A percentile compares a stretch with the other conserved stretches of the same genome.
These are phyloP conservation scores for Oryctes rhinoceros DNA, from an alignment of 1,140 invertebrate genomes.

Conservation along the genomic window DNA sequence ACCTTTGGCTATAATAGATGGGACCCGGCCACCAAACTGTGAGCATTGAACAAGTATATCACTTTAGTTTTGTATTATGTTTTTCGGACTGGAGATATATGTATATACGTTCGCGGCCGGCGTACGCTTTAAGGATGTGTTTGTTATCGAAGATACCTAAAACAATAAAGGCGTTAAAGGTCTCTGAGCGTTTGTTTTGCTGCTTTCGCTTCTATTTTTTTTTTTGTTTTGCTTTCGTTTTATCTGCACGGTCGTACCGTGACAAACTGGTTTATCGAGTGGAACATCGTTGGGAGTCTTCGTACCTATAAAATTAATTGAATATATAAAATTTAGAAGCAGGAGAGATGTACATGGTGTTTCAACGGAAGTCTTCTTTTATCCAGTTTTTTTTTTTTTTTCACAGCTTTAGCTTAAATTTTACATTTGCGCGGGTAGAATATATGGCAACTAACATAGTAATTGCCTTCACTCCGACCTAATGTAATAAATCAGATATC, in stretches of 20 bases:
- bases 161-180: conserved; percentile 36
- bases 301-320: neutral
- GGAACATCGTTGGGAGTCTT: neutral
- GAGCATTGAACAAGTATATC: conserved; percentile 41
- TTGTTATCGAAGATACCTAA: conserved; percentile 35
- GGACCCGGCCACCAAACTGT: conserved; percentile 45
- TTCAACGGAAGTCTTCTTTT: too few relatives aligned
- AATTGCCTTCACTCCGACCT: too few relatives aligned
- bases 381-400: too few relatives aligned
- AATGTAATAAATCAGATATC: too few relatives aligned
- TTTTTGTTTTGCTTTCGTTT: neutral
- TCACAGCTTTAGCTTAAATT: too few relatives aligned
- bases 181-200: conserved; percentile 41
- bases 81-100: conserved; percentile 14
- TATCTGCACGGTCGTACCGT: neutral
- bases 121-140: neutral
- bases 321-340: neutral
- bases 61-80: conserved; percentile 40
- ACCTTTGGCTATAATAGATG: conserved; percentile 50
- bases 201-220: conserved; percentile 38
- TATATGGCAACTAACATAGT: too few relatives aligned
- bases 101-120: neutral
- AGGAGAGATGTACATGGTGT: too few relatives aligned
- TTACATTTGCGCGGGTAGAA: too few relatives aligned
- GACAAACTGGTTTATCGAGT: conserved; percentile 20